phyloP scores from a whole-genome alignment of 2,888 invertebrate species.

The Diabrotica balteata region DNA sequence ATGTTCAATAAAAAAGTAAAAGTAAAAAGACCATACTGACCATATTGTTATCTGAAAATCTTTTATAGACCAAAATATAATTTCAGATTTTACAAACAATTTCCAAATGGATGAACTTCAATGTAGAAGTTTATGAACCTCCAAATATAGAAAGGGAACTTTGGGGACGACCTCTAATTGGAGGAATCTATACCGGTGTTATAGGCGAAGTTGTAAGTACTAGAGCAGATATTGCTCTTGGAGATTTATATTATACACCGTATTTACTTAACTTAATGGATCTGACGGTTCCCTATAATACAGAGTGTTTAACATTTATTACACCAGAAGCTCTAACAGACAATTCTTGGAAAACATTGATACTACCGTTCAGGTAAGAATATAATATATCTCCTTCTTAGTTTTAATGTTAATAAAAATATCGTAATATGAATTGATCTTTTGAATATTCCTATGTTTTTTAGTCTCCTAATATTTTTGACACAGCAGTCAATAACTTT shows the following conservation, averaged over 20 bases:
- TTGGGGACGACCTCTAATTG: slow-evolving; percentile 72
- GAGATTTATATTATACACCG: slow-evolving; percentile 78
- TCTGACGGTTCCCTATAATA: slow-evolving; percentile 78
- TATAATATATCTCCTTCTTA: no score
- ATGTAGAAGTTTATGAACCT: slow-evolving; percentile 72
- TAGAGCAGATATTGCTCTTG: slow-evolving; percentile 75
- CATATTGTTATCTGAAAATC: no score
- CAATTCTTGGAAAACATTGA: slow-evolving; percentile 84
- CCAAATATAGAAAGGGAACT: slow-evolving; percentile 66
- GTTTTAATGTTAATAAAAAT: no score
- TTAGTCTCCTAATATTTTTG: no score
- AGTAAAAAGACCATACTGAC: no score
- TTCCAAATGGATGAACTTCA: slow-evolving; percentile 75
- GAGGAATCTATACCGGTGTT: slow-evolving; percentile 75
- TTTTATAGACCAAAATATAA: not conserved
- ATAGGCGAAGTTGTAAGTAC: slow-evolving; percentile 76
- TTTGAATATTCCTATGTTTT: no score
- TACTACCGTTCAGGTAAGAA: slow-evolving; percentile 78
- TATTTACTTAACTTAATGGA: slow-evolving; percentile 74
- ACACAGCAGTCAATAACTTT: no score
- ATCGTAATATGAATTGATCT: no score
- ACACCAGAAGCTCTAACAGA: slow-evolving; percentile 82
- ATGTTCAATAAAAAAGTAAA: slow-evolving; percentile 10
- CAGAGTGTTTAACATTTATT: slow-evolving; percentile 83
- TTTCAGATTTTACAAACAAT: slow-evolving; percentile 71